These are phyloP conservation scores for Drosophila bifasciata DNA, from an alignment of 1,140 invertebrate genomes.

Conservation along the genomic window DNA sequence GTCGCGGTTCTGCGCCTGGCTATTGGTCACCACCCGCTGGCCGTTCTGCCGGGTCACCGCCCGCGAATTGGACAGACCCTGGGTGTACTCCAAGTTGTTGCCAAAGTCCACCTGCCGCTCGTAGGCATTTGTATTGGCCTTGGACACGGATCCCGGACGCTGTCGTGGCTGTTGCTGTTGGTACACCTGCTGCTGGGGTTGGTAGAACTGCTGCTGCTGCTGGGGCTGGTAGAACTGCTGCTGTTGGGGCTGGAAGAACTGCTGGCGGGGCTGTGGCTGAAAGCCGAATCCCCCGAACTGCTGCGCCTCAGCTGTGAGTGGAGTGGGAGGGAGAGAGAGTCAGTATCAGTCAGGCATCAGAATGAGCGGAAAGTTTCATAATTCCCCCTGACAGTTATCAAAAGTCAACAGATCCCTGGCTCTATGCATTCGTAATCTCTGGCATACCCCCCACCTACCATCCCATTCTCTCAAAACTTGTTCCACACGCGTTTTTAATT, in stretches of 20 bases:
- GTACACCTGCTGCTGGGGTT: slow-evolving; percentile 16
- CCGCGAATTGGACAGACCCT: slow-evolving; percentile 67
- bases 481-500: slow-evolving; percentile 37
- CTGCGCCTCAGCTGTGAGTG: slow-evolving; percentile 41
- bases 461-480: slow-evolving; percentile 48
- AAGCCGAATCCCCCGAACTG: slow-evolving; percentile 56
- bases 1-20: slow-evolving; percentile 60
- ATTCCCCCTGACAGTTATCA: slow-evolving; percentile 32
- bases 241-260: slow-evolving; percentile 3
- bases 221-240: slow-evolving; percentile 5
- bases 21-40: slow-evolving; percentile 60
- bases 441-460: not conserved
- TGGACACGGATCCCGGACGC: slow-evolving; percentile 64
- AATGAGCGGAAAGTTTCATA: slow-evolving; percentile 17
- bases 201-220: slow-evolving; percentile 1
- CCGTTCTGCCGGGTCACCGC: slow-evolving; percentile 71
- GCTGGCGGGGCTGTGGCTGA: slow-evolving; percentile 39
- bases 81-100: slow-evolving; percentile 61
- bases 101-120: slow-evolving; percentile 72
- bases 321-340: not conserved
- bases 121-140: slow-evolving; percentile 68
- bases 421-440: slow-evolving; percentile 57
- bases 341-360: not conserved
- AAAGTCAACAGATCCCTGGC: slow-evolving; percentile 48
- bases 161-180: slow-evolving; percentile 11